phyloP scores from a whole-genome alignment of 2,888 invertebrate species.

The Diaphora mendica region DNA sequence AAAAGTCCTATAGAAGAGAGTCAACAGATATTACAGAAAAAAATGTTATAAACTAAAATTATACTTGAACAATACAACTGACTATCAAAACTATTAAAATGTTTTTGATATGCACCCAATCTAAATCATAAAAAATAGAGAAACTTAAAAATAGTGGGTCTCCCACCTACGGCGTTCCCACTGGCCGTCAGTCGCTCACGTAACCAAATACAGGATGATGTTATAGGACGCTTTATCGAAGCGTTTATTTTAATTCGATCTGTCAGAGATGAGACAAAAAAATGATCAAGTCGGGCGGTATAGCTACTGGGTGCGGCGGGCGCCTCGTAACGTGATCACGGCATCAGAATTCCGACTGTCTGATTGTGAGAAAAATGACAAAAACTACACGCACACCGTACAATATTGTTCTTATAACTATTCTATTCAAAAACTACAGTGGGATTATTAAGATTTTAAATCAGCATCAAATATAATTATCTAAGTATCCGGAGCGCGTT shows the following conservation, averaged over 20 bases:
- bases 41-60: conserved; percentile 5
- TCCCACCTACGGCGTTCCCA: conserved; percentile 84
- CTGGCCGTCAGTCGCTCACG: conserved; percentile 79
- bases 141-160: conserved; percentile 55
- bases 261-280: conserved; percentile 84
- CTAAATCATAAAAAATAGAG: conserved; percentile 57
- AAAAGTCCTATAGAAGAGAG: background rate
- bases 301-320: conserved; percentile 73
- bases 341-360: conserved; percentile 50
- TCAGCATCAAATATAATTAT: background rate
- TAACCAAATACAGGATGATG: conserved; percentile 84
- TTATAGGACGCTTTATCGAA: conserved; percentile 83
- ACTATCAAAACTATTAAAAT: conserved; percentile 53
- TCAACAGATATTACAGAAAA: background rate
- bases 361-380: conserved; percentile 48
- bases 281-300: conserved; percentile 62
- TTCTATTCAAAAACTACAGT: background rate
- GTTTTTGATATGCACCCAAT: conserved; percentile 46
- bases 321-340: conserved; percentile 66
- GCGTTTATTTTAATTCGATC: conserved; percentile 87
- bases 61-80: conserved; percentile 31
- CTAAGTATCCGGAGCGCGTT: background rate
- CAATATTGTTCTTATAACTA: conserved; percentile 1
- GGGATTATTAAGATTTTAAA: background rate
- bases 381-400: conserved; percentile 11